Evolutionary conservation across 2,113 vertebrate genomes (phyloP).

Genomic region (Climacteris rufus): DNA sequence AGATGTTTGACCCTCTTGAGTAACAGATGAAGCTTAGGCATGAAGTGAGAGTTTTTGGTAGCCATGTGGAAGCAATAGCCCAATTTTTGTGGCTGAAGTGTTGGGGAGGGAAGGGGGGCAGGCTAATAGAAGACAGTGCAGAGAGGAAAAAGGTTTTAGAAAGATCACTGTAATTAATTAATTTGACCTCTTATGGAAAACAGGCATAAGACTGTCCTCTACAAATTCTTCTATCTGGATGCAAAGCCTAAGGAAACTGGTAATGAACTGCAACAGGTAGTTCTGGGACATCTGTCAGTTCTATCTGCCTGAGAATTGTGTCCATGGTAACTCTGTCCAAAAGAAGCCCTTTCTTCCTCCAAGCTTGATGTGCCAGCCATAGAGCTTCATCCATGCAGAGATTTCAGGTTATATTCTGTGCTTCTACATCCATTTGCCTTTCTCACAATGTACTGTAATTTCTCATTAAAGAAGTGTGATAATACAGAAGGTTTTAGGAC

Average conservation of each 20-base stretch:
- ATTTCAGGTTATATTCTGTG: not conserved
- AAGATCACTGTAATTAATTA: not conserved
- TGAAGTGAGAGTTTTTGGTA: not conserved
- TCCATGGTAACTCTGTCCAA: not conserved
- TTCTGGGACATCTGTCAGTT: not conserved
- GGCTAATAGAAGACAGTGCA: not conserved
- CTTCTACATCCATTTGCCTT: not conserved
- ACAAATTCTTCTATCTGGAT: not conserved
- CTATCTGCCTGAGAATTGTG: not conserved
- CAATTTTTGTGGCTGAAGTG: not conserved
- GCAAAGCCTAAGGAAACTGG: not conserved
- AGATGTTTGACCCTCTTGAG: not conserved
- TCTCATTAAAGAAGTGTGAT: not conserved
- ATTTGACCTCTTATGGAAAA: not conserved
- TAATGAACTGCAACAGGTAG: not conserved
- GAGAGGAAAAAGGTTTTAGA: not conserved
- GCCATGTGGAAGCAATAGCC: not conserved
- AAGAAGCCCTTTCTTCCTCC: not conserved
- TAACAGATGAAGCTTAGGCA: not conserved
- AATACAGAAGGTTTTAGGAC: not conserved
- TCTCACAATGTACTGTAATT: not conserved
- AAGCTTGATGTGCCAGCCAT: not conserved
- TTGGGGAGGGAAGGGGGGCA: not conserved
- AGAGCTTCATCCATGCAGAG: rapidly evolving
- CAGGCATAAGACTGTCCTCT: not conserved